A percentile compares a stretch with the other conserved stretches of the same genome.
Conservation (phyloP, 2,113 vertebrate genomes). For the Alligator sinensis region DNA sequence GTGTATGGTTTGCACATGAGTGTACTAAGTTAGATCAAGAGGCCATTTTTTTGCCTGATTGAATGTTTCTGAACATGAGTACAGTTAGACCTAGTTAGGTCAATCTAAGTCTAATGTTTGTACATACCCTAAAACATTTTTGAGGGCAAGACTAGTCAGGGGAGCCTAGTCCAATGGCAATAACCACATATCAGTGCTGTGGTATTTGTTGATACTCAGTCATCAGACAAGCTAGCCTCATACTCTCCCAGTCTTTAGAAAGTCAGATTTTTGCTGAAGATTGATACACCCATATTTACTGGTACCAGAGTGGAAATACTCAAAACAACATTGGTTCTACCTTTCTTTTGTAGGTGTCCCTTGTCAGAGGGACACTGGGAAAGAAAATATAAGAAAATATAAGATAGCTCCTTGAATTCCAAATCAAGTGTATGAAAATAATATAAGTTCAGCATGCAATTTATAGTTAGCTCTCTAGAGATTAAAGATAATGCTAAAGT, state of each 20-base stretch:
- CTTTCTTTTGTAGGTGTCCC: neutral
- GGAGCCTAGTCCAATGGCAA: neutral
- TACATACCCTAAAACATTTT: neutral
- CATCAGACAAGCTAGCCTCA: neutral
- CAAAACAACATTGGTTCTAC: neutral
- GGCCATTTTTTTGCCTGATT: no score
- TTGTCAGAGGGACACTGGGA: neutral
- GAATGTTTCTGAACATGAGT: no score
- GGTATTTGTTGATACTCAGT: neutral
- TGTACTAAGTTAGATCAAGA: no score
- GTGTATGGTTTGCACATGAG: no score
- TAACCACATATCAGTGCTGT: neutral
- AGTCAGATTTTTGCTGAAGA: neutral
- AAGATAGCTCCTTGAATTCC: neutral
- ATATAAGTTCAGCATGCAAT: rapidly evolving
- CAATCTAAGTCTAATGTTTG: no score
- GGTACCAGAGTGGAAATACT: neutral
- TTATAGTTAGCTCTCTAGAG: neutral
- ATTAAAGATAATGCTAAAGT: slow-evolving; percentile 14
- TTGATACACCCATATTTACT: neutral
- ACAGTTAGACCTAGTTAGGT: no score
- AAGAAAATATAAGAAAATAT: neutral
- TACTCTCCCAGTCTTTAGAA: neutral
- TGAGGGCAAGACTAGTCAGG: neutral
- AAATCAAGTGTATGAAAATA: neutral